A percentile compares a stretch with the other conserved stretches of the same genome.
Conservation (phyloP, 1,140 invertebrate species). For the Philaenus spumarius region DNA sequence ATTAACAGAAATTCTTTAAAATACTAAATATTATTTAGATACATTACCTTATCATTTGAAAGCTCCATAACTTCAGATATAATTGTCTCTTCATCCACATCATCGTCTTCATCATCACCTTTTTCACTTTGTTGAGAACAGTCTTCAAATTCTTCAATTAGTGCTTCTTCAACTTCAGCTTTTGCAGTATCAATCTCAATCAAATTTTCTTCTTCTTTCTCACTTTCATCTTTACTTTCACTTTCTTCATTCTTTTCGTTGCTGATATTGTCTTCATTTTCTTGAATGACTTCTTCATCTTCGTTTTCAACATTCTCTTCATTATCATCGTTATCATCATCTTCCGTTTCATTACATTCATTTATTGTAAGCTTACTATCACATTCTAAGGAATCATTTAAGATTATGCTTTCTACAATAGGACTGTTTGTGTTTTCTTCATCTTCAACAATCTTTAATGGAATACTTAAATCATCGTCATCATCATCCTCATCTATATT, state of each 20-base stretch:
- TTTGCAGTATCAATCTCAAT: constrained; percentile 25
- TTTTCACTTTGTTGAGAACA: constrained; percentile 23
- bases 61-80: too few relatives aligned
- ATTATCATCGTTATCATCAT: neutral
- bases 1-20: too few relatives aligned
- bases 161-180: constrained; percentile 32
- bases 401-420: constrained; percentile 10
- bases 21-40: too few relatives aligned
- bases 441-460: too few relatives aligned
- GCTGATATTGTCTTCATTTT: constrained; percentile 8
- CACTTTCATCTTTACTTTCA: constrained; percentile 32
- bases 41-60: too few relatives aligned
- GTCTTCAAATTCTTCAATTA: constrained; percentile 31
- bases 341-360: neutral
- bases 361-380: neutral
- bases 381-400: constrained; percentile 36
- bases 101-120: constrained; percentile 1
- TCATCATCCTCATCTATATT: constrained; percentile 36
- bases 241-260: constrained; percentile 23
- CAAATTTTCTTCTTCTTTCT: constrained; percentile 29
- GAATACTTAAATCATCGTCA: constrained; percentile 28
- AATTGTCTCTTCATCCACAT: constrained; percentile 3
- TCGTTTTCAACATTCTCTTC: neutral
- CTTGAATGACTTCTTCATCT: neutral
- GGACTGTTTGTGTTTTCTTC: too few relatives aligned